Evolutionary conservation across 2,797 vertebrate species (phyloP), one percentile per base, ranked within the genome.

Genomic region (Carapus acus): DNA sequence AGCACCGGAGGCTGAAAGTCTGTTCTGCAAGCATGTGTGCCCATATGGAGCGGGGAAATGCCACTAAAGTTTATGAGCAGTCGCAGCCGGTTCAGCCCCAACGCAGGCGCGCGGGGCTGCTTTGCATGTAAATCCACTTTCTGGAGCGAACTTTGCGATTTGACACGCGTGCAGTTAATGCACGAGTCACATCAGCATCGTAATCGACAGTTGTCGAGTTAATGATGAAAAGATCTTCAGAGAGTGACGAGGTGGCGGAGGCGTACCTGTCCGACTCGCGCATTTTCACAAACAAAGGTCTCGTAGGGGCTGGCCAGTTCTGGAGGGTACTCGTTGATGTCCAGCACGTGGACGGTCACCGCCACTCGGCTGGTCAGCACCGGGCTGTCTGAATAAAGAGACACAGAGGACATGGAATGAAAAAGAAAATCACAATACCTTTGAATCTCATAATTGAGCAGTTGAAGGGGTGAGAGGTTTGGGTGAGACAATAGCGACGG

Each of bases 321-420:
- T 42, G 95, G 96, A n/a, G 93, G 91, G 84, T 96, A 99, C 85
- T 99, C 96, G 44, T 99, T 99, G 79, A 99, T 93, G 84, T 99
- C 95, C 79, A 97, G 43, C 33, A 99, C 89, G 57, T 96, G 93
- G 75, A 98, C 90, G 38, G 92, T 87, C 75, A 98, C 90, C 17
- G 90, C 90, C 69, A 97, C 92, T 70, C 91, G 92, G 62, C 92
- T 99, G 78, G 86, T 91, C 85, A 97, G 84, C 17, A 91, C 86
- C 19, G 94, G 94, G 49, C 94, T 97, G 64, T 92, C 96, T 99
- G 78, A 36, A 79, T 58, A 43, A 65, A 68, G 59, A 64, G 77
- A 73, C 36, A 65, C 55, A 27, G 24, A 27, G 24, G 24, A 27
- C 24, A 27, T n/a, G n/a, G n/a, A n/a, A n/a, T n/a, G n/a, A n/a